phyloP scores from a whole-genome alignment of 2,888 invertebrate genomes.

The Podotricha telesiphe region DNA sequence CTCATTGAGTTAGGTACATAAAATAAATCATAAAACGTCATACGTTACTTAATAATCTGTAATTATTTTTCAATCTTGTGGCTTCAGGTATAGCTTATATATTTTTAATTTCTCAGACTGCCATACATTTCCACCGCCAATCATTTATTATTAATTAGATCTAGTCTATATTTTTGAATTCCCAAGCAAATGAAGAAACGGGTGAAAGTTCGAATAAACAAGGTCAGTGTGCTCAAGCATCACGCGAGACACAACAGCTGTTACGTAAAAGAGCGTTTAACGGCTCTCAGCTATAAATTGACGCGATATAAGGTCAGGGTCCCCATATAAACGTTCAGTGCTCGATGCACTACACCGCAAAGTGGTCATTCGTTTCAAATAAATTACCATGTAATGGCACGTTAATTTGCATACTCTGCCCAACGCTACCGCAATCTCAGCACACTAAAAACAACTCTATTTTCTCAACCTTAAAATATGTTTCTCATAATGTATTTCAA shows the following conservation, averaged over 20 bases:
- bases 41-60: neutral
- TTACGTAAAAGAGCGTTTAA: conserved; percentile 78
- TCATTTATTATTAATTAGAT: conserved; percentile 31
- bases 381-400: conserved; percentile 83
- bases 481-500: conserved; percentile 48
- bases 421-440: conserved; percentile 52
- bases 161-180: conserved; percentile 44
- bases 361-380: conserved; percentile 84
- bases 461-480: conserved; percentile 47
- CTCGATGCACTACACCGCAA: conserved; percentile 81
- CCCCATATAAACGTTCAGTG: conserved; percentile 78
- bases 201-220: conserved; percentile 74
- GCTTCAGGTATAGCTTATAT: neutral
- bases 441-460: conserved; percentile 61
- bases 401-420: conserved; percentile 82
- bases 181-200: conserved; percentile 55
- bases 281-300: conserved; percentile 80
- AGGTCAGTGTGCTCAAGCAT: conserved; percentile 67
- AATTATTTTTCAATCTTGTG: neutral
- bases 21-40: neutral
- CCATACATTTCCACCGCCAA: conserved; percentile 14
- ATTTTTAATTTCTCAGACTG: neutral
- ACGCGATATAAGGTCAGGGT: conserved; percentile 83
- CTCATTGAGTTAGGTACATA: conserved; percentile 4
- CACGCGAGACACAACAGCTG: conserved; percentile 74